Evolutionary conservation across 2,797 vertebrate genomes (phyloP), one percentile per base, ranked within the genome.

Genomic region (Alauda arvensis): DNA sequence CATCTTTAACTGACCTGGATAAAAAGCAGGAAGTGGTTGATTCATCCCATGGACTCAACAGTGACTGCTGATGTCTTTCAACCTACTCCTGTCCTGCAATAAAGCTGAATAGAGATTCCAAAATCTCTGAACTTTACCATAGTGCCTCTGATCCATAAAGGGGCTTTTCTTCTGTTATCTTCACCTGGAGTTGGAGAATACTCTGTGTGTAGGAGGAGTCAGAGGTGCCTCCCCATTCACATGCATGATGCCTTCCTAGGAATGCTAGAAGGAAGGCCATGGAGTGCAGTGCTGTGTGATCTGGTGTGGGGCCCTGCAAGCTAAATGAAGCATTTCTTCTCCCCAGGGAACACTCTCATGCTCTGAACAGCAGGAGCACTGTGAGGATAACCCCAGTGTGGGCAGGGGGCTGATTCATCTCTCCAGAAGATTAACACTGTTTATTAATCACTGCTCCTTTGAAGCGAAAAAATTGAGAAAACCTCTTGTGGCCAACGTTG

Each of bases 391-490:
- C 95, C 90, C 93, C 79, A 88, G 83, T 0, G 12, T 70, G 81
- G 91, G 87, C 66, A 75, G 78, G 60, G 80, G 74, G 18, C 61
- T 95, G 94, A 96, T 77, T 96, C 91, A 96, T 95, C 85, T 87
- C 87, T 88, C 72, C 49, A 94, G 81, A 89, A 88, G 89, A 94
- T 86, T 94, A 93, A 78, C 74, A 26, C 46, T 94, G 83, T 95
- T 95, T 93, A 87, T 94, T 94, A 92, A 95, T 93, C 85, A 83
- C 66, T 93, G 91, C 77, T 91, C 68, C 83, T 96, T 95, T 95
- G 94, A 95, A 94, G 88, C 89, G 78, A 87, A 81, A 83, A 93
- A 94, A 92, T 88, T 75, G 63, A 94, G 94, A 93, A 93, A 95
- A 90, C 90, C 78, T 93, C 91, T 91, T 14, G 29, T 88, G 83